Percentiles rank a stretch among this genome's conserved stretches.
Conservation (phyloP, 2,113 vertebrate genomes). For the Prinia subflava region DNA sequence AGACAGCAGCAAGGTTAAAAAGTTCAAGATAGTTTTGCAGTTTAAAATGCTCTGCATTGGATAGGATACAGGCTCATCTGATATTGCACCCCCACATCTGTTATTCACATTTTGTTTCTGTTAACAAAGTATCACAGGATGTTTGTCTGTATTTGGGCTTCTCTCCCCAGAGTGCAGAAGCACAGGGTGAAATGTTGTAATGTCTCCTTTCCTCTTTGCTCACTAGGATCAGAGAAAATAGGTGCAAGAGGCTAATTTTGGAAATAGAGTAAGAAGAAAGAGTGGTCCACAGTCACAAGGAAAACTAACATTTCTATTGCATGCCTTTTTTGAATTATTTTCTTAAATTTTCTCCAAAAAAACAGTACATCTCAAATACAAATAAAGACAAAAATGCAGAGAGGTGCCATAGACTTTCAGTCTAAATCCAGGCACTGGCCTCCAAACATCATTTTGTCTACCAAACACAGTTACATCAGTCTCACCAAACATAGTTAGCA, state of each 20-base stretch:
- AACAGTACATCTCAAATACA: background rate
- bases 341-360: background rate
- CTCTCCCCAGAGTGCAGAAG: background rate
- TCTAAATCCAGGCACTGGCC: background rate
- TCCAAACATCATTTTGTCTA: background rate
- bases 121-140: background rate
- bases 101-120: background rate
- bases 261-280: background rate
- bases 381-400: background rate
- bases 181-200: background rate
- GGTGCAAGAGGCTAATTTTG: background rate
- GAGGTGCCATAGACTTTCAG: background rate
- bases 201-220: background rate
- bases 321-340: rapidly evolving
- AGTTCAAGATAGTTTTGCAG: background rate
- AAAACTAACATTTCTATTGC: background rate
- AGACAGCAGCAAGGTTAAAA: background rate
- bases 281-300: background rate
- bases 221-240: background rate
- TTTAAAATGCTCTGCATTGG: background rate
- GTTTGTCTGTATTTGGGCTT: background rate
- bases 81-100: background rate
- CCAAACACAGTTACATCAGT: background rate
- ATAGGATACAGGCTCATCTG: background rate
- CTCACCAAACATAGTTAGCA: background rate